Evolutionary conservation across 2,888 invertebrate species (phyloP).

Genomic region (Acheta domesticus): DNA sequence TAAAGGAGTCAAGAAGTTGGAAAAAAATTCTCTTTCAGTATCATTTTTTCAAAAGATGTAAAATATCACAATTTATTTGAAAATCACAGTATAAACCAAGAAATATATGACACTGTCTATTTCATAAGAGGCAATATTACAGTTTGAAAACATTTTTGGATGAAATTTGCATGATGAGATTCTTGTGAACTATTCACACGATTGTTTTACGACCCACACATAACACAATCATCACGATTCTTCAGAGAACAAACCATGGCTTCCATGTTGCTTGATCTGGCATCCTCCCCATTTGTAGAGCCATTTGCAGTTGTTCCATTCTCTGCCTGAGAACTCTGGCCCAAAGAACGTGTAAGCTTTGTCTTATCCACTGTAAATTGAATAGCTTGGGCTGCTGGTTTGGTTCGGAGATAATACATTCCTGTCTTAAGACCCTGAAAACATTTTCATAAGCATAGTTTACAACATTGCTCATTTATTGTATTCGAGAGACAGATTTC

Average conservation of each 20-base stretch:
- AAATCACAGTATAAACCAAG: no score
- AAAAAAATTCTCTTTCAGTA: no score
- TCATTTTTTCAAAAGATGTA: no score
- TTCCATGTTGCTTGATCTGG: conserved; percentile 55
- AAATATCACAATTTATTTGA: no score
- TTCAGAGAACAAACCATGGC: conserved; percentile 81
- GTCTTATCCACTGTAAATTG: conserved; percentile 96
- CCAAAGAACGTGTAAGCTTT: conserved; percentile 50
- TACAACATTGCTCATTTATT: no score
- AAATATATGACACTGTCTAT: no score
- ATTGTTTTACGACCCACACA: conserved; percentile 72
- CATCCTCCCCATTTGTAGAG: conserved; percentile 24
- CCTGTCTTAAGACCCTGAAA: conserved; percentile 90
- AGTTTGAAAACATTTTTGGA: no score
- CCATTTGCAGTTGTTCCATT: conserved; percentile 32
- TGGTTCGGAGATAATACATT: conserved; percentile 97
- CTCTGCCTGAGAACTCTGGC: conserved; percentile 24
- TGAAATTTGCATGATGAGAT: no score
- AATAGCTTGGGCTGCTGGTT: conserved; percentile 93
- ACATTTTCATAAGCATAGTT: neutral
- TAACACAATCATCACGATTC: conserved; percentile 83
- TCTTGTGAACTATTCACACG: no score
- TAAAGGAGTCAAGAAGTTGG: no score
- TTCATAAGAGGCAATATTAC: no score
- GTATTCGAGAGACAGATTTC: no score